Evolutionary conservation across 1,140 invertebrate species (phyloP).

Genomic region (Chymomyza costata): DNA sequence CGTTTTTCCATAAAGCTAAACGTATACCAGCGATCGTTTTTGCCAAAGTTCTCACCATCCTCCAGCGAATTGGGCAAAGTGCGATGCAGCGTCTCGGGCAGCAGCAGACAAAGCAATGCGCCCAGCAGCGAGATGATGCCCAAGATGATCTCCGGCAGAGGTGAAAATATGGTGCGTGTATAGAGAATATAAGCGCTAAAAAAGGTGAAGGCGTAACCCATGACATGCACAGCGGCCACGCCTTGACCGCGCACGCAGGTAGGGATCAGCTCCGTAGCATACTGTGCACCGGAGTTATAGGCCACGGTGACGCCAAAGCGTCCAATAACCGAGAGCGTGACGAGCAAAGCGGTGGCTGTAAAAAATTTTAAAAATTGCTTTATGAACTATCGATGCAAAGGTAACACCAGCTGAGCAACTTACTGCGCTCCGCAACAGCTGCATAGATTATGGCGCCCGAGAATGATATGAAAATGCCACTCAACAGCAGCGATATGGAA

Average conservation of each 20-base stretch:
- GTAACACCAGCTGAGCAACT: too few species aligned
- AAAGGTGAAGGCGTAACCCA: conserved; percentile 77
- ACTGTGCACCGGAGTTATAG: conserved; percentile 80
- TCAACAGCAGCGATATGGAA: conserved; percentile 77
- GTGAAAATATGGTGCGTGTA: conserved; percentile 74
- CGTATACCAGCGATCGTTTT: conserved; percentile 75
- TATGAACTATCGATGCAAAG: too few species aligned
- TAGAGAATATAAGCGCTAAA: conserved; percentile 67
- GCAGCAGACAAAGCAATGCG: conserved; percentile 75
- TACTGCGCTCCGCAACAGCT: conserved; percentile 39
- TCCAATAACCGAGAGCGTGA: conserved; percentile 76
- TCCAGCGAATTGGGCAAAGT: conserved; percentile 78
- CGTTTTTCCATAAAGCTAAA: conserved; percentile 62
- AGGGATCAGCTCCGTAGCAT: conserved; percentile 82
- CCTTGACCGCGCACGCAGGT: conserved; percentile 80
- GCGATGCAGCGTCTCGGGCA: conserved; percentile 73
- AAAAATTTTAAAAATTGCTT: too few species aligned
- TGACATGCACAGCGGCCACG: conserved; percentile 77
- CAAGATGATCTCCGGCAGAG: conserved; percentile 76
- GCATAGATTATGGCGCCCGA: conserved; percentile 56
- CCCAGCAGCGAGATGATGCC: conserved; percentile 77
- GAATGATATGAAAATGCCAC: conserved; percentile 76
- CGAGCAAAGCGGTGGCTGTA: conserved; percentile 43
- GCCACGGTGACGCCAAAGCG: conserved; percentile 81
- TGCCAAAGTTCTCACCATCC: conserved; percentile 80